phyloP scores from a whole-genome alignment of 1,140 invertebrate genomes.

The Chironomus striatipennis region DNA sequence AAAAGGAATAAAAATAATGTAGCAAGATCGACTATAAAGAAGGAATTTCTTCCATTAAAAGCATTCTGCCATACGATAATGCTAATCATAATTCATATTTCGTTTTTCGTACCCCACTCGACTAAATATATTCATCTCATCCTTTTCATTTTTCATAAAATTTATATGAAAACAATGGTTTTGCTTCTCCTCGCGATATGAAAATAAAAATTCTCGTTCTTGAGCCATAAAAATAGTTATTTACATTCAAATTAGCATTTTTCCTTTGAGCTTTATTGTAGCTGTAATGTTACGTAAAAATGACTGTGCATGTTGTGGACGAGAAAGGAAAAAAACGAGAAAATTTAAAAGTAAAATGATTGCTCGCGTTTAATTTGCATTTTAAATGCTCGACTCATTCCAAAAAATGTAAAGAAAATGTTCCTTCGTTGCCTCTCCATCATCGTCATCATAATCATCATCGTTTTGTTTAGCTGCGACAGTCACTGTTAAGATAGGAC shows the following conservation, averaged over 20 bases:
- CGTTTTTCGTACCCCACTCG: background rate
- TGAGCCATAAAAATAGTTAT: background rate
- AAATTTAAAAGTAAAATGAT: constrained; percentile 19
- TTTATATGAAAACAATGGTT: background rate
- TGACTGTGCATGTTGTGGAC: background rate
- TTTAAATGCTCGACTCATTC: background rate
- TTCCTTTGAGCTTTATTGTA: background rate
- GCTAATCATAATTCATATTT: background rate
- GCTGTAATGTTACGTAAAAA: no score
- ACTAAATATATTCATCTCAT: no score
- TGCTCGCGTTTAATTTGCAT: constrained; percentile 1
- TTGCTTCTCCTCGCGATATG: background rate
- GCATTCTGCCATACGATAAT: background rate
- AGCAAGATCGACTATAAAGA: background rate
- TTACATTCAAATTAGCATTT: constrained; percentile 23
- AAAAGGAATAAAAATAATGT: no score
- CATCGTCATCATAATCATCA: background rate
- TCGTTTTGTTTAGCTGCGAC: background rate
- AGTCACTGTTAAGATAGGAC: constrained; percentile 1
- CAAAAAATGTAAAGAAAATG: no score
- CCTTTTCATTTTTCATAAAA: no score
- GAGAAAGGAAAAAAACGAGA: background rate
- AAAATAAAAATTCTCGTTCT: background rate
- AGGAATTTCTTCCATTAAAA: background rate
- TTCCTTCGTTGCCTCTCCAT: background rate